Percentiles rank a stretch among this genome's conserved stretches.
phyloP scores from a whole-genome alignment of 2,888 invertebrate genomes.

The Entomobrya proxima region DNA sequence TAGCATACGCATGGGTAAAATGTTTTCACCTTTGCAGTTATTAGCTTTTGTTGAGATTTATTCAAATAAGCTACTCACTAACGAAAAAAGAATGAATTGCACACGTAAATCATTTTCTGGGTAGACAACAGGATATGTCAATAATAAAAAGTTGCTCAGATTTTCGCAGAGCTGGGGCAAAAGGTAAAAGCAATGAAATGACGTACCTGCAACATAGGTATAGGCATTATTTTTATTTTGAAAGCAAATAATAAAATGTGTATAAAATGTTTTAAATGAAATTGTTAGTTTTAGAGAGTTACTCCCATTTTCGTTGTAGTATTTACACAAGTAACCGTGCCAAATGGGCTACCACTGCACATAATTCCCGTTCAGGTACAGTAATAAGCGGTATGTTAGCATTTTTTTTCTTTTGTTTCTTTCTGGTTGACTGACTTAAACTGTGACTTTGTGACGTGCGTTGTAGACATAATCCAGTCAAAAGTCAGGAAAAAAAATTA shows the following conservation, averaged over 20 bases:
- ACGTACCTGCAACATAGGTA: too few species aligned
- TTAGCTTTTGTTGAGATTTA: not conserved
- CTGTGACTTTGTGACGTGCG: conserved; percentile 26
- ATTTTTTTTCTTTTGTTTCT: not conserved
- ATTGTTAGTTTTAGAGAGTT: not conserved
- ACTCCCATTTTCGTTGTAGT: conserved; percentile 29
- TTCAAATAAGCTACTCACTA: conserved; percentile 12
- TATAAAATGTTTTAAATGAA: conserved; percentile 2
- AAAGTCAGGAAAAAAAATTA: not conserved
- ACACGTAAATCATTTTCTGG: conserved; percentile 54
- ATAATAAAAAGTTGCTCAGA: conserved; percentile 7
- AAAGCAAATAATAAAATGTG: not conserved
- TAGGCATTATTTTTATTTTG: too few species aligned
- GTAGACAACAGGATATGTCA: conserved; percentile 55
- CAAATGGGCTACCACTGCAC: not conserved
- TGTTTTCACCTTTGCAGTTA: not conserved
- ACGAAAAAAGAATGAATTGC: conserved; percentile 20
- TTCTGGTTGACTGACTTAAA: conserved; percentile 24
- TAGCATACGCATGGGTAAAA: too few species aligned
- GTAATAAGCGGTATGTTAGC: conserved; percentile 8
- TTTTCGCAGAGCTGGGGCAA: not conserved
- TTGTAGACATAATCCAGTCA: conserved; percentile 31
- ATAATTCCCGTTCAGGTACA: not conserved
- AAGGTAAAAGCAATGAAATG: conserved; percentile 1
- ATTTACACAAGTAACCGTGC: conserved; percentile 34